phyloP scores from a whole-genome alignment of 2,113 vertebrate species.

The Passerina amoena region DNA sequence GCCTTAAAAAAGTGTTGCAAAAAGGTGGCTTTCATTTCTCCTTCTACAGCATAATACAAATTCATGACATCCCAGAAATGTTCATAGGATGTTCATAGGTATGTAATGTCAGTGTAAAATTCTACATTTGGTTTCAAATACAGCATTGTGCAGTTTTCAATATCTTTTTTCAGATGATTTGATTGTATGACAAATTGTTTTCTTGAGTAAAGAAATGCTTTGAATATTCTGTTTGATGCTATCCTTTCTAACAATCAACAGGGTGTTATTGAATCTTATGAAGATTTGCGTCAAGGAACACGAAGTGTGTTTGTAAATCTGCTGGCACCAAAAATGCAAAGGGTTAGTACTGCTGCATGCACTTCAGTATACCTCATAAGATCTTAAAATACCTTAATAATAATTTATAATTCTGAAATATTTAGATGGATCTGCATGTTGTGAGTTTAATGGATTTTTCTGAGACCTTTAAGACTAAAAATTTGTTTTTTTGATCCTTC shows the following conservation, averaged over 20 bases:
- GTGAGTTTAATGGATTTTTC: not conserved
- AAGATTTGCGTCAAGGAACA: constrained; percentile 74
- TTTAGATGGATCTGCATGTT: not conserved
- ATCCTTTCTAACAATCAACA: constrained; percentile 46
- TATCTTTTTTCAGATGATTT: not conserved
- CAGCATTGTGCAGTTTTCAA: not conserved
- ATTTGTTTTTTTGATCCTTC: not conserved
- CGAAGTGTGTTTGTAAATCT: constrained; percentile 74
- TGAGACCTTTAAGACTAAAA: not conserved
- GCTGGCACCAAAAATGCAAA: constrained; percentile 78
- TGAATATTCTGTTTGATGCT: constrained; percentile 1
- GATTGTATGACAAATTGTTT: not conserved
- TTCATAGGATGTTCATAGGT: rapidly evolving
- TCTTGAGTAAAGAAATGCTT: not conserved
- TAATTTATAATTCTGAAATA: not conserved
- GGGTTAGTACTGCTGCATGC: constrained; percentile 68
- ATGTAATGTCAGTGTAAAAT: not conserved
- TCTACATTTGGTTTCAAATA: not conserved
- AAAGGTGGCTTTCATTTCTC: not conserved
- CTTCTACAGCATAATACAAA: not conserved
- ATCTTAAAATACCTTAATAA: not conserved
- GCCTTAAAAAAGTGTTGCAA: not conserved
- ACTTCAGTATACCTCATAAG: not conserved
- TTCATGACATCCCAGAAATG: not conserved
- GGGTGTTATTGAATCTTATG: constrained; percentile 77